Conservation (phyloP, 2,113 vertebrate species). For the Protobothrops flavoviridis region DNA sequence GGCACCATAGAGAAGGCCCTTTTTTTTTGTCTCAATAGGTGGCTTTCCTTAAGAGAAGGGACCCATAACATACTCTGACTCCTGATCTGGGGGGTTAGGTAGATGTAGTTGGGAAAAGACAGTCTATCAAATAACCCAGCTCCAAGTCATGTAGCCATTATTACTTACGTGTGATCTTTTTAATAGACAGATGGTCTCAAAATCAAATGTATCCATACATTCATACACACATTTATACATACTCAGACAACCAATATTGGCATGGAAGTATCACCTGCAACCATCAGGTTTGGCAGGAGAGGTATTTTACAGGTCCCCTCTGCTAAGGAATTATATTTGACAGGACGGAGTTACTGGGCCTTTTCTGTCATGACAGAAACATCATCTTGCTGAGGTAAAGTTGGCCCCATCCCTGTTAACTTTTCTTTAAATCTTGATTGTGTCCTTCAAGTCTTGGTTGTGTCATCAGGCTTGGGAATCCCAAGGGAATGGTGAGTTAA, state of each 20-base stretch:
- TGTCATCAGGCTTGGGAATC: background rate
- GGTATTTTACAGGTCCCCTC: background rate
- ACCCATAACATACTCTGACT: background rate
- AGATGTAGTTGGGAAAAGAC: background rate
- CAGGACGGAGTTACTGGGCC: background rate
- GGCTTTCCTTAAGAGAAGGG: background rate
- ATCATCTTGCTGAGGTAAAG: background rate
- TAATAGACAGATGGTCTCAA: background rate
- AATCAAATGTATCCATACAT: background rate
- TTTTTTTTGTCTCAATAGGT: background rate
- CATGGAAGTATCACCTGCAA: background rate
- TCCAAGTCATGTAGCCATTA: background rate
- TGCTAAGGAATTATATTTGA: background rate
- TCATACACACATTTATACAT: background rate
- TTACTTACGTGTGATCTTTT: background rate
- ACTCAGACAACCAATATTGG: background rate
- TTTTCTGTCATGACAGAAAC: background rate
- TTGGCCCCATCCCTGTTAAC: background rate
- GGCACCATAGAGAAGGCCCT: background rate
- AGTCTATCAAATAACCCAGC: background rate
- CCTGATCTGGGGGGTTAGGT: background rate
- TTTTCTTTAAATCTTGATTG: background rate
- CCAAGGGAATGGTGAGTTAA: background rate
- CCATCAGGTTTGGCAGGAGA: background rate
- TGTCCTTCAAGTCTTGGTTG: background rate